These are phyloP conservation scores for Micrasema longulum DNA, from an alignment of 1,140 invertebrate genomes.

Conservation along the genomic window DNA sequence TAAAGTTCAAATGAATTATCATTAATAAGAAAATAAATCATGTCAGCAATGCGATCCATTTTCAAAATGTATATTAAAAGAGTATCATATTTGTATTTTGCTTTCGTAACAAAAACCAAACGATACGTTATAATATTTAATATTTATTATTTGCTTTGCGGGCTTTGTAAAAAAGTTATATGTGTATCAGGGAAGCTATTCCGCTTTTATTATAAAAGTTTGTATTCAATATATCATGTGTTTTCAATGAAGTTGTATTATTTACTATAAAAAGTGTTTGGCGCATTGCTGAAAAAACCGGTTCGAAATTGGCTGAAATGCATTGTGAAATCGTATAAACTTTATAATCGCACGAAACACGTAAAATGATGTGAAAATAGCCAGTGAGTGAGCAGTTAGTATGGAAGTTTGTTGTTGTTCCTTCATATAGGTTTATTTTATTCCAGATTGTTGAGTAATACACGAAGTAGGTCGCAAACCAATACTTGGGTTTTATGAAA, in stretches of 20 bases:
- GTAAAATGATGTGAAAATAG: constrained; percentile 1
- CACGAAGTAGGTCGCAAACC: constrained; percentile 30
- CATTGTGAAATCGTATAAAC: neutral
- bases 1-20: no score
- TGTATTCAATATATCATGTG: no score
- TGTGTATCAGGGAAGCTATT: neutral
- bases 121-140: no score
- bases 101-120: no score
- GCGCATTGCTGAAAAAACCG: no score
- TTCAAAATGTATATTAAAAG: no score
- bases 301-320: neutral
- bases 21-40: no score
- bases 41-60: no score
- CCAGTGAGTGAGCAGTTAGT: neutral
- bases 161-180: neutral
- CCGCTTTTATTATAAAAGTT: neutral
- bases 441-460: constrained; percentile 38
- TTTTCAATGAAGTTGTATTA: no score
- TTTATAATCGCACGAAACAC: no score
- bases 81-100: no score
- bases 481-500: neutral
- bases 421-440: constrained; percentile 33
- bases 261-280: neutral
- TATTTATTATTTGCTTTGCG: neutral
- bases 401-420: constrained; percentile 10